Conservation (phyloP, 1,140 invertebrate species). For the Drosophila suzukii region DNA sequence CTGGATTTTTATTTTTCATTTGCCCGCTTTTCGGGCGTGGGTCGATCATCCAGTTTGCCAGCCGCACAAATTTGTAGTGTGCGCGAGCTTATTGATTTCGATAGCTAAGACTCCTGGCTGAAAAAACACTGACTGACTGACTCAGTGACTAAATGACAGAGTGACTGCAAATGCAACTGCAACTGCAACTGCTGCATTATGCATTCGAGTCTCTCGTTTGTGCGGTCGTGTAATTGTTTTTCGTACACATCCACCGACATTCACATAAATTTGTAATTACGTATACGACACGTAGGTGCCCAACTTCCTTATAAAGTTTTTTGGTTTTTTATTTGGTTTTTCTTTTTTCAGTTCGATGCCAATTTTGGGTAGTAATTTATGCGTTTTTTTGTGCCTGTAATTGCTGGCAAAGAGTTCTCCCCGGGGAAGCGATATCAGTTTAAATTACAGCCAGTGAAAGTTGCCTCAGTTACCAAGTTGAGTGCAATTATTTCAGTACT, state of each 20-base stretch:
- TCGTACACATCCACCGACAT: constrained; percentile 46
- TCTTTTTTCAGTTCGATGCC: constrained; percentile 35
- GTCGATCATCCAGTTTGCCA: constrained; percentile 36
- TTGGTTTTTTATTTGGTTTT: constrained; percentile 9
- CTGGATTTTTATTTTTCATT: constrained; percentile 8
- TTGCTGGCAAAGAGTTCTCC: constrained; percentile 62
- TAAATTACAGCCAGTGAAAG: constrained; percentile 66
- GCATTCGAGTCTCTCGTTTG: constrained; percentile 35
- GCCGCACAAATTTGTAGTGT: constrained; percentile 70
- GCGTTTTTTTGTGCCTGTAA: constrained; percentile 66
- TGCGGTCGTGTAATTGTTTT: constrained; percentile 51
- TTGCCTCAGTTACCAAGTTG: constrained; percentile 38
- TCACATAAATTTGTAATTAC: constrained; percentile 82
- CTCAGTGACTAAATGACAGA: background rate
- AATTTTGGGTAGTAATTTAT: constrained; percentile 74
- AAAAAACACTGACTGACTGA: constrained; percentile 15
- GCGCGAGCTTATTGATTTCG: constrained; percentile 75
- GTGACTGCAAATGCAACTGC: constrained; percentile 39
- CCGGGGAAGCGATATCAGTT: constrained; percentile 45
- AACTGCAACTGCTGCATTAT: constrained; percentile 59
- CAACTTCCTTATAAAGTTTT: constrained; percentile 76
- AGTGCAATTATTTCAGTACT: constrained; percentile 30
- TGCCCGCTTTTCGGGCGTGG: constrained; percentile 35
- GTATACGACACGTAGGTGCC: constrained; percentile 76
- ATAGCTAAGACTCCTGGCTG: constrained; percentile 20